Conservation (phyloP, 2,888 invertebrate species). For the Nematopogon swammerdamellus region DNA sequence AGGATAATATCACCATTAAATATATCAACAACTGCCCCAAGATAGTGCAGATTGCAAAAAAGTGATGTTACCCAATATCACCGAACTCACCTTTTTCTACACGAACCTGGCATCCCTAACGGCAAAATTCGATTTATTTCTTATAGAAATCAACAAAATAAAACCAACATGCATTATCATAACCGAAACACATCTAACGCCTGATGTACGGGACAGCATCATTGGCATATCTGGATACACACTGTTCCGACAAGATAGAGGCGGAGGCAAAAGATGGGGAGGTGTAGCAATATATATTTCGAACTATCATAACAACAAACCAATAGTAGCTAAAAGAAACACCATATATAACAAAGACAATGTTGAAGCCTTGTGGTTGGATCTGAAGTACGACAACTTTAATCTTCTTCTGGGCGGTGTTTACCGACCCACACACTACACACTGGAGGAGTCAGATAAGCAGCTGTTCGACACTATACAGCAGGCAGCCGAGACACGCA, state of each 20-base stretch:
- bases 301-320: neutral
- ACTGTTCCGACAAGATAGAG: neutral
- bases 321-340: neutral
- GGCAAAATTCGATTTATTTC: neutral
- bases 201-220: neutral
- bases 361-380: conserved; percentile 1
- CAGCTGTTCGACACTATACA: neutral
- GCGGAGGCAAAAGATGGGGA: conserved; percentile 1
- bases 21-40: conserved; percentile 1
- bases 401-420: neutral
- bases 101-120: conserved; percentile 1
- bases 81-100: neutral
- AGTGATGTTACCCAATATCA: neutral
- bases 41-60: neutral
- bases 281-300: neutral
- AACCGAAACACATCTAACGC: neutral
- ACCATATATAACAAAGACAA: neutral
- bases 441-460: neutral
- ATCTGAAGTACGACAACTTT: neutral
- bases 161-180: neutral
- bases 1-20: neutral
- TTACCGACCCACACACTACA: neutral
- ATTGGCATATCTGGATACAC: neutral
- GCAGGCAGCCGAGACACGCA: neutral
- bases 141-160: conserved; percentile 1